Evolutionary conservation across 2,113 vertebrate genomes (phyloP), one percentile per base, ranked within the genome.

Genomic region (Mus pahari): DNA sequence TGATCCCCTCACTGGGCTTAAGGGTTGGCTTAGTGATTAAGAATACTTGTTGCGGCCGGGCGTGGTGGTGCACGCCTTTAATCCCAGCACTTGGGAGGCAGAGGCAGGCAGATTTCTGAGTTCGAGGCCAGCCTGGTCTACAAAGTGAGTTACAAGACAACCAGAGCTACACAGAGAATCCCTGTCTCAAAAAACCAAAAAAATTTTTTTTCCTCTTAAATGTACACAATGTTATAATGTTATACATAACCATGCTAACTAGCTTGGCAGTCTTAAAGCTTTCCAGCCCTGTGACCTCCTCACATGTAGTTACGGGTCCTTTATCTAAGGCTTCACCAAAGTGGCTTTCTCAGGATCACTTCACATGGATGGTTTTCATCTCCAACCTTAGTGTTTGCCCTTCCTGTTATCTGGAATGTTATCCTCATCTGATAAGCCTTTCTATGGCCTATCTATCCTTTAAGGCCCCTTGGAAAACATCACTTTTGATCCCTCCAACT

Each of bases 371-470:
- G 90, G 89, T 89, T 74, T 92, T 94, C 81, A 71, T 87, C 84
- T 83, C 70, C 33, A 73, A 31, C 22, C 86, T 93, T 94, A 5
- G 7, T 26, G 68, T 71, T 13, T 60, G 78, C 26, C 79, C 83
- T 93, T 92, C 89, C 31, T 93, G 84, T 16, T 74, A 39, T 87
- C 77, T 82, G 77, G 86, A 89, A 92, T 75, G 39, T 64, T 83
- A 58, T 62, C 90, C 62, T 68, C 87, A 70, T 73, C 48, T 94
- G 83, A 95, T 93, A 86, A 91, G 64, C n/a, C 89, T 92, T 95
- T 60, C 87, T 82, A 50, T 86, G 53, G 45, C 28, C n/a, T 88
- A 91, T 9, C 48, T 79, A 79, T 88, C 86, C 74, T 70, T 90
- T 78, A 91, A 93, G 94, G 68, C 42, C 53, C 74, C 66, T 89